Evolutionary conservation across 1,140 invertebrate genomes (phyloP), one percentile per base, ranked within the genome.

Genomic region (Polypedilum pembai): DNA sequence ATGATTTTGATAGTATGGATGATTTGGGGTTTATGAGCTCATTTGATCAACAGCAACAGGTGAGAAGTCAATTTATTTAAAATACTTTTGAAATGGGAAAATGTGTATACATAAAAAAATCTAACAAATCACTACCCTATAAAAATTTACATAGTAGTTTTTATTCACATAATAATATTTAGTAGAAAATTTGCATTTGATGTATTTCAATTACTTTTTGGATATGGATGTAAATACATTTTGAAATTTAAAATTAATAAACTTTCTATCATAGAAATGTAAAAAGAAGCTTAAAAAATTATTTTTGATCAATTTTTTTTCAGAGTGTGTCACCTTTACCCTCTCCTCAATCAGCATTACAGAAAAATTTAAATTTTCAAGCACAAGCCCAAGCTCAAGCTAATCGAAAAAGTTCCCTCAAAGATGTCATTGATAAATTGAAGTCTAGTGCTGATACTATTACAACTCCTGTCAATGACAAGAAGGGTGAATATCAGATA

Each of bases 371-470:
- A 69, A 33, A 33, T 33, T 3, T 33, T 56, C 45, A 56, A n/a
- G 45, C 41, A 3, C 41, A 45, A 45, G 41, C 41, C 8, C 41
- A 45, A 8, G 41, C 41, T 8, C 63, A 66, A 66, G 63, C 65
- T 7, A 89, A 90, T 79, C 85, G 90, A 73, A 94, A 94, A 81
- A 88, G 90, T 66, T 93, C 91, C 0, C 83, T 95, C 3, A 92
- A 89, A 75, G 92, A 92, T 0, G 91, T 96, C 0, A 92, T 95
- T 75, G 93, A 95, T 78, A 94, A 94, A 79, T 80, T 96, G 8
- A 91, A 91, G 80, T 90, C 87, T 21, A 75, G 78, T n/a, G 83
- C 83, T 73, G 74, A 82, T 8, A 79, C 78, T 0, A 76, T 77
- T 8, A 77, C 77, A 77, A 74, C 21, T 72, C 75, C 56, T 0